Percentiles rank a stretch among this genome's conserved stretches.
Conservation (phyloP, 2,888 invertebrate species). For the Acrobasis repandana region DNA sequence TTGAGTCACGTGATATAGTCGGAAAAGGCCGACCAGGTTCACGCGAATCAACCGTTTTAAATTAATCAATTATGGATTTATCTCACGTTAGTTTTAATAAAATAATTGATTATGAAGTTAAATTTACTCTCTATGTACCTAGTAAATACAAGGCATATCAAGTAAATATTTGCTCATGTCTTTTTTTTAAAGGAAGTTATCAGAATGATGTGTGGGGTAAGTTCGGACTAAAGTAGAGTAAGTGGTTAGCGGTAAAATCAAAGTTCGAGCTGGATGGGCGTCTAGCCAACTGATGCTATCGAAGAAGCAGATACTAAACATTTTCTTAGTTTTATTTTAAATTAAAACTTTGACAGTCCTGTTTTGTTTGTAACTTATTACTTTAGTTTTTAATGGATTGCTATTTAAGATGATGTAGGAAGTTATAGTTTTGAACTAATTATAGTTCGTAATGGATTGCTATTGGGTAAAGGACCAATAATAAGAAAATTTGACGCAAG, state of each 20-base stretch:
- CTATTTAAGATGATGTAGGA: background rate
- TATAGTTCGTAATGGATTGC: background rate
- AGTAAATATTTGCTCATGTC: background rate
- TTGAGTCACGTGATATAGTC: too few species aligned
- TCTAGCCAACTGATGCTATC: constrained; percentile 16
- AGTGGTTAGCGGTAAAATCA: constrained; percentile 6
- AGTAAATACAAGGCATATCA: too few species aligned
- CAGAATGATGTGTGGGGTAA: constrained; percentile 12
- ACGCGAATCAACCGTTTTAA: too few species aligned
- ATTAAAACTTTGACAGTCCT: background rate
- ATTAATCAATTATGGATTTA: too few species aligned
- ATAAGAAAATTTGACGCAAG: too few species aligned
- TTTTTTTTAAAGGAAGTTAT: background rate
- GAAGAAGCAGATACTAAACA: constrained; percentile 6
- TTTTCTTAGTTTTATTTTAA: background rate
- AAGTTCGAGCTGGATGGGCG: constrained; percentile 6
- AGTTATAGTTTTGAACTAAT: too few species aligned
- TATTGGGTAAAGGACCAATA: background rate
- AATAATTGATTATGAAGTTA: background rate
- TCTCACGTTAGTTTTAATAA: too few species aligned
- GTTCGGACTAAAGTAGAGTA: constrained; percentile 5
- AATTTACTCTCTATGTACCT: background rate
- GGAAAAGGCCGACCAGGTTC: too few species aligned
- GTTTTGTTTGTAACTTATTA: background rate
- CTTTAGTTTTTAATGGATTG: background rate